Percentiles rank a stretch among this genome's conserved stretches.
phyloP scores from a whole-genome alignment of 1,140 invertebrate genomes.

The Psilanteris sp. region DNA sequence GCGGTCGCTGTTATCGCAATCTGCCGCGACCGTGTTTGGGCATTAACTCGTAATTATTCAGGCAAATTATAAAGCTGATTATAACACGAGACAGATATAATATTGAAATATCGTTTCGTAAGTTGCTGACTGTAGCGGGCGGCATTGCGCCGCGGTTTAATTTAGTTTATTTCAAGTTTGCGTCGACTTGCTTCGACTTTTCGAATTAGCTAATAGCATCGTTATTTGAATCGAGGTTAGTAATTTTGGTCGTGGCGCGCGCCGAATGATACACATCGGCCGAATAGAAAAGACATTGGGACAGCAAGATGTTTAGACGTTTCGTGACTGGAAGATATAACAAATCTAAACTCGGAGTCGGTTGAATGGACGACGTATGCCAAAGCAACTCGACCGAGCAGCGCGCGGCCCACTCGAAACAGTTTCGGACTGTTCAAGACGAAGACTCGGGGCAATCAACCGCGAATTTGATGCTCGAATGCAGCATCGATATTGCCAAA shows the following conservation, averaged over 20 bases:
- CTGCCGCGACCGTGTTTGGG: neutral
- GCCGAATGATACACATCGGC: constrained; percentile 1
- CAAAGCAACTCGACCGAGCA: constrained; percentile 21
- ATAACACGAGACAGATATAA: no score
- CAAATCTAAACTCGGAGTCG: constrained; percentile 41
- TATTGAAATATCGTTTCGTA: no score
- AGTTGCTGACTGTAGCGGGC: no score
- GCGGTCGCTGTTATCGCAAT: neutral
- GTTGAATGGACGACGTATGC: constrained; percentile 41
- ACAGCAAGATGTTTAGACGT: constrained; percentile 46
- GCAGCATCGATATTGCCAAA: constrained; percentile 31
- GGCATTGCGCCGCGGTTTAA: neutral
- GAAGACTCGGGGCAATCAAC: constrained; percentile 38
- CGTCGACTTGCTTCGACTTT: neutral
- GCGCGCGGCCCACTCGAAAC: neutral
- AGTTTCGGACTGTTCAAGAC: constrained; percentile 39
- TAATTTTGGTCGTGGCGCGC: constrained; percentile 10
- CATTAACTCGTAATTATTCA: no score
- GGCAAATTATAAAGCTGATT: no score
- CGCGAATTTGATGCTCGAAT: constrained; percentile 46
- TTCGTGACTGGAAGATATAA: constrained; percentile 42
- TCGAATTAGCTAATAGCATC: constrained; percentile 15
- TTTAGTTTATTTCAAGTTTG: constrained; percentile 1
- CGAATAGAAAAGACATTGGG: constrained; percentile 27
- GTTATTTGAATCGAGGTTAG: constrained; percentile 31